Conservation (phyloP, 35 echinoderm and acorn worm species). For the Lytechinus pictus region DNA sequence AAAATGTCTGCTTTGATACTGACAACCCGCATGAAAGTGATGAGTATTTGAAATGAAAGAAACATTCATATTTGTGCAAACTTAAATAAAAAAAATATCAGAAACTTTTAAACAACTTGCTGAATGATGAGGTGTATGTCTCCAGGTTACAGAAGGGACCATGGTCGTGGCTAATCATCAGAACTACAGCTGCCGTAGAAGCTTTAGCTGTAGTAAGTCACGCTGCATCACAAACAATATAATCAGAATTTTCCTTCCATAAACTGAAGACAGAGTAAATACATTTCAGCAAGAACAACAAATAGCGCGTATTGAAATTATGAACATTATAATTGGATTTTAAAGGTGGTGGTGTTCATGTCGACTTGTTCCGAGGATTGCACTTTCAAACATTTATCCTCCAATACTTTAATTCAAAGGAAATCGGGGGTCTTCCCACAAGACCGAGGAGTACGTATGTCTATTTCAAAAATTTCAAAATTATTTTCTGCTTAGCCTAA, state of each 20-base stretch:
- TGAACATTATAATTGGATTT: background rate
- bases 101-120: background rate
- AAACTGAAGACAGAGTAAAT: background rate
- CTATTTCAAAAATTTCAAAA: too few relatives aligned
- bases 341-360: background rate
- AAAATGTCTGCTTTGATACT: background rate
- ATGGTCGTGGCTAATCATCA: background rate
- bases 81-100: background rate
- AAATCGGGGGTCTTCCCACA: background rate
- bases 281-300: background rate
- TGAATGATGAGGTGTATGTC: background rate
- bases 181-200: background rate
- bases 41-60: background rate
- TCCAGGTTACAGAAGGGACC: background rate
- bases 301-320: background rate
- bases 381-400: background rate
- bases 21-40: background rate
- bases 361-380: background rate
- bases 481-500: background rate
- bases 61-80: background rate
- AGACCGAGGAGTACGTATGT: background rate
- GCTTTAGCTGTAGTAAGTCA: conserved; percentile 22
- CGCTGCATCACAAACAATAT: background rate
- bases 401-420: background rate
- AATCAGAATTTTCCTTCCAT: background rate